Evolutionary conservation across 2,113 vertebrate genomes (phyloP), one percentile per base, ranked within the genome.

Genomic region (Nansenia antarctica): DNA sequence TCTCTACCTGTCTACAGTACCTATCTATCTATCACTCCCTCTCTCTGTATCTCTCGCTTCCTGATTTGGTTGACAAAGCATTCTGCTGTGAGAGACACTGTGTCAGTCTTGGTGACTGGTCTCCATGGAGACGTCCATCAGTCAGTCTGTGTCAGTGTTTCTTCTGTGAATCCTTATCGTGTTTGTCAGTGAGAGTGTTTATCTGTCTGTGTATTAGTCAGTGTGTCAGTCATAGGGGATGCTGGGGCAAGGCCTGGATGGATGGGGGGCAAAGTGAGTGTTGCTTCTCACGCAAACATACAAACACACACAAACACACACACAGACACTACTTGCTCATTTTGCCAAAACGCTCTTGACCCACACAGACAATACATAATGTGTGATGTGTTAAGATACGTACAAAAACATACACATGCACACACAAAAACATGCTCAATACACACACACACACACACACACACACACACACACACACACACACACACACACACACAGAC

Each of bases 121-220:
- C 81, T 84, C 90, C 89, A 84, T 87, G 86, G 90, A 88, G 86
- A 90, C 78, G 84, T 90, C 87, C 82, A 87, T 91, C 89, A 86
- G 85, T 90, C 83, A 82, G 83, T 75, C 78, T 57, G 64, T 74
- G 84, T 85, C 84, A 74, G 86, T 49, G 84, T 83, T 84, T 81
- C 65, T 71, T 45, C 82, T 73, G 81, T 65, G 72, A 67, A 78
- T 78, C 79, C 80, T 89, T 89, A 83, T 90, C 85, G 65, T 83
- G 86, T 91, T 88, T 89, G 88, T 89, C 86, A 84, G 85, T 64
- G 67, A 54, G 86, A 80, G 63, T 80, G 87, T 88, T 88, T 85
- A 85, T 89, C 83, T 78, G 83, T 85, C 74, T 66, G 71, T 74
- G 86, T 73, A 70, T 85, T 82, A 86, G 83, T 84, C 83, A 66